Evolutionary conservation across 2,888 invertebrate species (phyloP).

Genomic region (Reticulitermes lucifugus): DNA sequence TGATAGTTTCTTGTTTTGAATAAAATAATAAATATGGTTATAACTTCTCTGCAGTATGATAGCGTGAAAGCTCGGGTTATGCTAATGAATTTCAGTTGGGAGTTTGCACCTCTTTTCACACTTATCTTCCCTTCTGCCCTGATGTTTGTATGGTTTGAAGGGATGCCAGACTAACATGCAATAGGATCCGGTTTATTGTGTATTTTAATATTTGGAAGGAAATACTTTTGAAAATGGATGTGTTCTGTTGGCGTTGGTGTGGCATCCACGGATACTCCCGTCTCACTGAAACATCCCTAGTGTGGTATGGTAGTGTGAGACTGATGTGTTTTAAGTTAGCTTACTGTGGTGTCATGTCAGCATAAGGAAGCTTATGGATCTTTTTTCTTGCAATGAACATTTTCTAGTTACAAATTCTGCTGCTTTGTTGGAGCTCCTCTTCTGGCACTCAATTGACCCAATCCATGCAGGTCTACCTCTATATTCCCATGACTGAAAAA

Average conservation of each 20-base stretch:
- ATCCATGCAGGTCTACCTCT: slow-evolving; percentile 35
- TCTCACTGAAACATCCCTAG: slow-evolving; percentile 23
- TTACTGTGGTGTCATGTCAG: slow-evolving; percentile 29
- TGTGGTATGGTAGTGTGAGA: slow-evolving; percentile 35
- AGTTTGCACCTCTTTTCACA: slow-evolving; percentile 8
- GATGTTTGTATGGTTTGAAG: slow-evolving; percentile 15
- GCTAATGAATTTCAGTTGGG: not conserved
- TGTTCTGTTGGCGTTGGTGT: slow-evolving; percentile 2
- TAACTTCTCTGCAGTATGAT: too few relatives aligned
- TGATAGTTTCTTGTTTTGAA: too few relatives aligned
- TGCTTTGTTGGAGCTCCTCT: slow-evolving; percentile 50
- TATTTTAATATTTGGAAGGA: not conserved
- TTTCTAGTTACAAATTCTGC: slow-evolving; percentile 29
- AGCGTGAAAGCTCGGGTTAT: not conserved
- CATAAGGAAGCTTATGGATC: slow-evolving; percentile 16
- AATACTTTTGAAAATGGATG: not conserved
- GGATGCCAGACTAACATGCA: slow-evolving; percentile 18
- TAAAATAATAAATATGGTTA: too few relatives aligned
- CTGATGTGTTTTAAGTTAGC: slow-evolving; percentile 29
- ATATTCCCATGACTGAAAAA: slow-evolving; percentile 20
- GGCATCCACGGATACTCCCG: not conserved
- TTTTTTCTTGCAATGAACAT: slow-evolving; percentile 33
- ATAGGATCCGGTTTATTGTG: not conserved
- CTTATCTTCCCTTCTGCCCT: slow-evolving; percentile 11
- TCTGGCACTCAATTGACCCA: slow-evolving; percentile 47